Percentiles rank a stretch among this genome's conserved stretches.
These are phyloP conservation scores for Odontomachus brunneus DNA, from an alignment of 1,140 invertebrate genomes.

Conservation along the genomic window DNA sequence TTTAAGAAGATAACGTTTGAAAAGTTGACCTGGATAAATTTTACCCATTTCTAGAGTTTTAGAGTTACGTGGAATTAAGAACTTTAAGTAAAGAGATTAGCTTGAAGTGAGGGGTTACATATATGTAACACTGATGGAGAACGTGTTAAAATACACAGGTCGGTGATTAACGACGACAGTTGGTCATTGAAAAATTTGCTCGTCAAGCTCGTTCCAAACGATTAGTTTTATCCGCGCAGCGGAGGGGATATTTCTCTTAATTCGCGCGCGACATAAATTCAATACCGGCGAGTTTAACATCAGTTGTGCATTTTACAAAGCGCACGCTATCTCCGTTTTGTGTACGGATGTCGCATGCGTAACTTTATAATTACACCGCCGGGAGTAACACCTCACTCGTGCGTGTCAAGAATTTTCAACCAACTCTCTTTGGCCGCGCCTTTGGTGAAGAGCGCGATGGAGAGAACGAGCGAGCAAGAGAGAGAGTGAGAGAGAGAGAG, in stretches of 20 bases:
- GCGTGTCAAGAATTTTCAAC: constrained; percentile 21
- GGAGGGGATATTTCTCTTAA: not conserved
- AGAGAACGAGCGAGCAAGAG: no score
- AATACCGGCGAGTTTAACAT: constrained; percentile 11
- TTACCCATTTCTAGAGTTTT: no score
- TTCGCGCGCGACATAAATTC: constrained; percentile 18
- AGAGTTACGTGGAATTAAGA: no score
- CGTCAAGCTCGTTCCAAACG: not conserved
- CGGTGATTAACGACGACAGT: constrained; percentile 2
- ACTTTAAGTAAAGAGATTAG: no score
- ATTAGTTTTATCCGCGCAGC: not conserved
- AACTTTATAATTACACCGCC: constrained; percentile 16
- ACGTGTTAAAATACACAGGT: no score
- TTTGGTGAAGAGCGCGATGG: no score
- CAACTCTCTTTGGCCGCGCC: not conserved
- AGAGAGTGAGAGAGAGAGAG: no score
- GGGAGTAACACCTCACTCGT: constrained; percentile 1
- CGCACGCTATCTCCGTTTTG: not conserved
- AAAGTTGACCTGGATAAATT: no score
- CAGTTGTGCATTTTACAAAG: constrained; percentile 13
- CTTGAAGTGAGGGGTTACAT: no score
- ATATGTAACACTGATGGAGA: no score
- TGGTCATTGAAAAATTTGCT: not conserved
- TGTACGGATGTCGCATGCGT: constrained; percentile 10
- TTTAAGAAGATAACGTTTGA: no score